phyloP scores from a whole-genome alignment of 2,113 vertebrate genomes.

The Progne subis region DNA sequence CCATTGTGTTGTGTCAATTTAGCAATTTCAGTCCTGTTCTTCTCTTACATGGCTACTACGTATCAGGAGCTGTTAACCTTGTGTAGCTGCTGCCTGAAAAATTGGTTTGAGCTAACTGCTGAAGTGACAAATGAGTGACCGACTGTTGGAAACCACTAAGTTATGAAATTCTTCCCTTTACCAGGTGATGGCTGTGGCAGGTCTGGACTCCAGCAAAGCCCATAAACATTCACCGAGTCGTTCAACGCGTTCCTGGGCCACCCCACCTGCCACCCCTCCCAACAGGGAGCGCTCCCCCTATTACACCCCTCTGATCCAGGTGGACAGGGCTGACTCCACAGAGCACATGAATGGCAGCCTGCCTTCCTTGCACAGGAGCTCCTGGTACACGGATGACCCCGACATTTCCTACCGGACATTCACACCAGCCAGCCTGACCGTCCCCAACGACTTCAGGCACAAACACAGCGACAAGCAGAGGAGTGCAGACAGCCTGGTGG shows the following conservation, averaged over 20 bases:
- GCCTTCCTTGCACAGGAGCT: conserved; percentile 89
- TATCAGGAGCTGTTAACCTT: background rate
- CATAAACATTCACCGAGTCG: conserved; percentile 92
- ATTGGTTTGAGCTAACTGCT: background rate
- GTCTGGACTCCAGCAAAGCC: conserved; percentile 93
- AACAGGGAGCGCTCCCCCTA: conserved; percentile 87
- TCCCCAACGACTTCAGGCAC: conserved; percentile 87
- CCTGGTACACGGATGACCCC: conserved; percentile 95
- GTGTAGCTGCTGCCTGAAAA: background rate
- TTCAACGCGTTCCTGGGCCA: conserved; percentile 95
- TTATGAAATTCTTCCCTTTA: background rate
- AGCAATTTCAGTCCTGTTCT: background rate
- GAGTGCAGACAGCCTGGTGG: conserved; percentile 95
- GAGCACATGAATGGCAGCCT: conserved; percentile 87
- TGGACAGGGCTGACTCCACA: conserved; percentile 85
- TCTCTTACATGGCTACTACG: background rate
- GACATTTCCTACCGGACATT: conserved; percentile 88
- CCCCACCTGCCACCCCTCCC: conserved; percentile 90
- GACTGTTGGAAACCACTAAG: background rate
- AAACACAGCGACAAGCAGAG: conserved; percentile 96
- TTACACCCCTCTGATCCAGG: conserved; percentile 94
- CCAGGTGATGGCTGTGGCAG: conserved; percentile 98
- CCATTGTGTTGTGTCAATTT: background rate
- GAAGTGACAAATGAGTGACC: background rate
- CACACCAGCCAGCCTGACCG: conserved; percentile 90